These are phyloP conservation scores for Tetrao urogallus DNA, from an alignment of 2,113 vertebrate genomes.

Conservation along the genomic window DNA sequence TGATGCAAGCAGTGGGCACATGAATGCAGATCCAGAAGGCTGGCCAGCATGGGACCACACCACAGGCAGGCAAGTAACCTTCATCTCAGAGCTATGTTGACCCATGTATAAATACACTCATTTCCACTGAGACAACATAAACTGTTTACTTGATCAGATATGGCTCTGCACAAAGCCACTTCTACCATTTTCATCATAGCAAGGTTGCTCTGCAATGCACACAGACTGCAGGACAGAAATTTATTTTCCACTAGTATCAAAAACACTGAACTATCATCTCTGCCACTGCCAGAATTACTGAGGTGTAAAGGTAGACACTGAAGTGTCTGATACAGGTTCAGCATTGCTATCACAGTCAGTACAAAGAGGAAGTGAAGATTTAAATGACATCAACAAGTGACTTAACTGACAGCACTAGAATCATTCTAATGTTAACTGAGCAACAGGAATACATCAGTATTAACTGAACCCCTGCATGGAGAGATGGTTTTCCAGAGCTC, in stretches of 20 bases:
- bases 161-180: background rate
- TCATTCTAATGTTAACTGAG: background rate
- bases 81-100: background rate
- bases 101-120: rapidly evolving
- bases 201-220: rapidly evolving
- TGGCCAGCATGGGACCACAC: background rate
- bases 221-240: background rate
- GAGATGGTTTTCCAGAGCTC: background rate
- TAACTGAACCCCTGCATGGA: background rate
- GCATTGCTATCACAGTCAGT: background rate
- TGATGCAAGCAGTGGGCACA: background rate
- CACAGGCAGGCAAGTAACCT: rapidly evolving
- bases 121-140: background rate
- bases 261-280: background rate
- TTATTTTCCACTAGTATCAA: background rate
- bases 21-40: background rate
- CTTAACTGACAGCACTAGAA: background rate
- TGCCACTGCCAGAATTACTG: background rate
- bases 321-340: background rate
- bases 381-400: background rate
- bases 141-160: background rate
- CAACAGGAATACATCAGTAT: background rate
- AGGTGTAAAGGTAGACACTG: background rate
- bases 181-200: background rate
- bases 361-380: background rate